A percentile compares a stretch with the other conserved stretches of the same genome.
Evolutionary conservation across 2,113 vertebrate genomes (phyloP).

Genomic region (Xenus cinereus): DNA sequence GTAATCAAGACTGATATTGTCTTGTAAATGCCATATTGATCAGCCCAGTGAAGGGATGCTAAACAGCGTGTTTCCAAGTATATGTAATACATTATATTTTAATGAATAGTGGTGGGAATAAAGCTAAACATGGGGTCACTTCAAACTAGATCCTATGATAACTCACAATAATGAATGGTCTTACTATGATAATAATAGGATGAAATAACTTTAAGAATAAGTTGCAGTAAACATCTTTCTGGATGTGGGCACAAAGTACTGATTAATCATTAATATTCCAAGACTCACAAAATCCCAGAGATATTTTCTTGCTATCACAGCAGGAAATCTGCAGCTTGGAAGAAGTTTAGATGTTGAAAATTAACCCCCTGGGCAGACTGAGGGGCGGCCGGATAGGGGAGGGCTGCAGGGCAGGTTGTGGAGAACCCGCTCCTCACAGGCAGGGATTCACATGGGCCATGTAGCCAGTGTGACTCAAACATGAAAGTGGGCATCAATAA

Average conservation of each 20-base stretch:
- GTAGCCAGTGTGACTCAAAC: not conserved
- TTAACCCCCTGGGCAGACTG: not conserved
- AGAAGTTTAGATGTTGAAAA: not conserved
- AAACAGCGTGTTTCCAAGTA: not conserved
- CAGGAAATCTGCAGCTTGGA: not conserved
- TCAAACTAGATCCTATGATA: not conserved
- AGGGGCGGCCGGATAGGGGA: accelerated
- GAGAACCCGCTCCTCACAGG: accelerated
- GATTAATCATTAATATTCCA: not conserved
- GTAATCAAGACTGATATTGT: not conserved
- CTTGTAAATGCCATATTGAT: not conserved
- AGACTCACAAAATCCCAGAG: not conserved
- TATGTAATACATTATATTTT: not conserved
- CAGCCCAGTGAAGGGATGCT: not conserved
- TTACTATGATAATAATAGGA: not conserved
- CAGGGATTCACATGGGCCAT: accelerated
- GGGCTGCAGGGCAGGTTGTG: not conserved
- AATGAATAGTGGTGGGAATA: not conserved
- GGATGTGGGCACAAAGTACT: not conserved
- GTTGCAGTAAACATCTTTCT: not conserved
- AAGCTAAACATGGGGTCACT: not conserved
- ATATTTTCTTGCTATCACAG: not conserved
- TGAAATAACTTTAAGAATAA: not conserved
- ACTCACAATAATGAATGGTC: not conserved
- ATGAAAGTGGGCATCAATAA: not conserved